Percentiles rank a stretch among this genome's conserved stretches.
Conservation (phyloP, 2,113 vertebrate species). For the Crotalus horridus region DNA sequence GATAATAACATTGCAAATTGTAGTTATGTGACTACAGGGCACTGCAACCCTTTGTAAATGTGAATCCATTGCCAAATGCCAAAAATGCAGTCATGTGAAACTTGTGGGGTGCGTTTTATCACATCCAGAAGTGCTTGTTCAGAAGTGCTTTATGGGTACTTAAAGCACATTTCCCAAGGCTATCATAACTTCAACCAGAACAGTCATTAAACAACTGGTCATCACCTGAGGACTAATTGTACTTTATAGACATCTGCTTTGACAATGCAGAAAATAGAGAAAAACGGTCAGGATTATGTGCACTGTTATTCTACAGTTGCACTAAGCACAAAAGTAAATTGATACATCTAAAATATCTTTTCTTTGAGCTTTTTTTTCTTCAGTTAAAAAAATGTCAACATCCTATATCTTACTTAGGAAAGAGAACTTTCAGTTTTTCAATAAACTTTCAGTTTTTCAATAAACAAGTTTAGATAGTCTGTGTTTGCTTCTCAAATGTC, state of each 20-base stretch:
- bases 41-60: not conserved
- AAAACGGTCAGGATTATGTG: not conserved
- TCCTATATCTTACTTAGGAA: not conserved
- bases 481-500: not conserved
- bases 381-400: not conserved
- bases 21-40: not conserved
- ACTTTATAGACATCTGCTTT: not conserved
- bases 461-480: not conserved
- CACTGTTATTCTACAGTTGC: not conserved
- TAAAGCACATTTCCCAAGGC: not conserved
- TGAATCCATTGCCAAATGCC: not conserved
- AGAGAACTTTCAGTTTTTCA: not conserved
- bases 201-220: not conserved
- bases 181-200: not conserved
- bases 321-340: not conserved
- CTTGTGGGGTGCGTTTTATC: not conserved
- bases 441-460: not conserved
- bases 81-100: not conserved
- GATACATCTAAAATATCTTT: not conserved
- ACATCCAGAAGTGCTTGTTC: not conserved
- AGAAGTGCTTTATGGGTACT: not conserved
- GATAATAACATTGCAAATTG: not conserved
- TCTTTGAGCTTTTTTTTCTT: not conserved
- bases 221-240: not conserved
- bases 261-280: not conserved